Conservation (phyloP, 2,797 vertebrate species). For the Limnodromus scolopaceus region DNA sequence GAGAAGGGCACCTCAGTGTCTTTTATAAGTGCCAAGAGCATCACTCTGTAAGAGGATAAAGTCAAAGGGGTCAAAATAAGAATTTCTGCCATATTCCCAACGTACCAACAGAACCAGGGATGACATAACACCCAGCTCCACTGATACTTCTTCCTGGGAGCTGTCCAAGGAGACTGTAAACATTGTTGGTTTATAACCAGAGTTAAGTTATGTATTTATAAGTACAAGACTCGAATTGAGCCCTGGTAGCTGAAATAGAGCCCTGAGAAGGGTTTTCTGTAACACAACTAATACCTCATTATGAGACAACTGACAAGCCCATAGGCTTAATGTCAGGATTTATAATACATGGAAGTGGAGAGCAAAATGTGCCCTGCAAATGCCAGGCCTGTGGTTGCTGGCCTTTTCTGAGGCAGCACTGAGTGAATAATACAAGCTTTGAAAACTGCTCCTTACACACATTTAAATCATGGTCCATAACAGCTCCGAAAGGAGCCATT, state of each 20-base stretch:
- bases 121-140: background rate
- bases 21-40: background rate
- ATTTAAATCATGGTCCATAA: background rate
- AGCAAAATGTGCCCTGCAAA: background rate
- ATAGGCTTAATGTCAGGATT: background rate
- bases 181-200: background rate
- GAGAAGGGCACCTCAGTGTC: background rate
- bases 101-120: background rate
- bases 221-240: background rate
- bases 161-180: background rate
- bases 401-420: background rate
- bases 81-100: background rate
- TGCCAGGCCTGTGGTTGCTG: background rate
- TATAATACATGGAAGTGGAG: background rate
- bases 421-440: background rate
- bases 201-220: background rate
- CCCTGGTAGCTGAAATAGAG: background rate
- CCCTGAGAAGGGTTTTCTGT: background rate
- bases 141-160: background rate
- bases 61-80: background rate
- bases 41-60: background rate
- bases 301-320: background rate
- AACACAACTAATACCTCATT: background rate
- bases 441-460: background rate
- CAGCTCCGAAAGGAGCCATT: constrained; percentile 5